phyloP scores from a whole-genome alignment of 2,113 vertebrate species.

The Romanogobio albipinnatus region DNA sequence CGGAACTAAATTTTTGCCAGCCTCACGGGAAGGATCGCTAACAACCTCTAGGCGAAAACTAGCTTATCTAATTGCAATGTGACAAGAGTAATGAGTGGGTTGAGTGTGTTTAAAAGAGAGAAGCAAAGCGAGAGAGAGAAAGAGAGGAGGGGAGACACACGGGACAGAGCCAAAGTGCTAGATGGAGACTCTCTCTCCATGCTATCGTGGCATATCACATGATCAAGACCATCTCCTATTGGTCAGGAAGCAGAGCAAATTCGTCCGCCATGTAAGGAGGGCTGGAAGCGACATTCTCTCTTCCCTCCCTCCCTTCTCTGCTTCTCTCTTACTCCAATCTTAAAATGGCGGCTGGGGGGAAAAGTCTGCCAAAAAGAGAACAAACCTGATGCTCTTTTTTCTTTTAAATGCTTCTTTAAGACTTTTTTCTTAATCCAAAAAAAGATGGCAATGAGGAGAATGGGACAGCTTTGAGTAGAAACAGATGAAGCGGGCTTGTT shows the following conservation, averaged over 20 bases:
- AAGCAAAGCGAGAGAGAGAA: slow-evolving; percentile 56
- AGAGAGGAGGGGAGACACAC: slow-evolving; percentile 24
- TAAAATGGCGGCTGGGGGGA: slow-evolving; percentile 85
- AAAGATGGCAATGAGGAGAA: slow-evolving; percentile 27
- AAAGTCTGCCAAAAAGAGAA: slow-evolving; percentile 70
- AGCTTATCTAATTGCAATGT: slow-evolving; percentile 41
- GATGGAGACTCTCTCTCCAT: slow-evolving; percentile 56
- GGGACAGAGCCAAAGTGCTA: slow-evolving; percentile 43
- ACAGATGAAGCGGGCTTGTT: slow-evolving; percentile 85
- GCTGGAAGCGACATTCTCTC: slow-evolving; percentile 78
- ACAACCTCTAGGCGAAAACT: slow-evolving; percentile 41
- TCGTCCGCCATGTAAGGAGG: slow-evolving; percentile 90
- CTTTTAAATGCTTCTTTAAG: slow-evolving; percentile 46
- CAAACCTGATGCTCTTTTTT: slow-evolving; percentile 64
- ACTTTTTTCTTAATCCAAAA: slow-evolving; percentile 28
- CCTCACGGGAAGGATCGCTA: slow-evolving; percentile 61
- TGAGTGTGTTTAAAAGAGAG: slow-evolving; percentile 35
- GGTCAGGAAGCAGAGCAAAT: slow-evolving; percentile 80
- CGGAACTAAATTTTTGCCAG: slow-evolving; percentile 74
- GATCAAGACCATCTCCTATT: slow-evolving; percentile 78
- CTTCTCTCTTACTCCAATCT: slow-evolving; percentile 73
- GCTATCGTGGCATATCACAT: slow-evolving; percentile 89
- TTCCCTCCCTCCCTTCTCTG: slow-evolving; percentile 55
- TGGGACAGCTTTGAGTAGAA: slow-evolving; percentile 82
- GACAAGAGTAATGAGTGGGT: slow-evolving; percentile 43